These are phyloP conservation scores for Chrysolina haemoptera DNA, from an alignment of 2,888 invertebrate genomes.

Conservation along the genomic window DNA sequence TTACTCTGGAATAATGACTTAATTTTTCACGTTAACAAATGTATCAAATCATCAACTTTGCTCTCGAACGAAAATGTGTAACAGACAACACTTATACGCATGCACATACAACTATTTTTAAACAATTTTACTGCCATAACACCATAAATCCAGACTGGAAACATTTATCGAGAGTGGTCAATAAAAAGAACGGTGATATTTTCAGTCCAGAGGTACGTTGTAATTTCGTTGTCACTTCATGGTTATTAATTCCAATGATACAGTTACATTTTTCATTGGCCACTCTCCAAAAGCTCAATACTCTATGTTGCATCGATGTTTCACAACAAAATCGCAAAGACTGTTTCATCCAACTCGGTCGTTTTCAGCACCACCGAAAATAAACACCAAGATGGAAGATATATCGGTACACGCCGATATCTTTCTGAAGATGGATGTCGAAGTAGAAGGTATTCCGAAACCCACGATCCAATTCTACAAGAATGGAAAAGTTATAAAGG, in stretches of 20 bases:
- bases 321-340: neutral
- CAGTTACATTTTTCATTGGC: neutral
- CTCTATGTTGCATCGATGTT: constrained; percentile 1
- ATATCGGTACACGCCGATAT: constrained; percentile 81
- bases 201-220: neutral
- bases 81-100: constrained; percentile 16
- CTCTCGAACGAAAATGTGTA: neutral
- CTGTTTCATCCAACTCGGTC: neutral
- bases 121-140: constrained; percentile 3
- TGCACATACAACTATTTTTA: constrained; percentile 5
- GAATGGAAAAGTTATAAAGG: constrained; percentile 85
- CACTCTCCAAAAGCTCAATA: neutral
- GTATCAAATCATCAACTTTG: neutral
- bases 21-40: constrained; percentile 7
- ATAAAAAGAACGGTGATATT: neutral
- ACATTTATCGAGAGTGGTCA: constrained; percentile 8
- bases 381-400: constrained; percentile 85
- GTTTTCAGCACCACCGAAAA: constrained; percentile 82
- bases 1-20: constrained; percentile 8
- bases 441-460: constrained; percentile 87
- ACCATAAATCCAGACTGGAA: neutral
- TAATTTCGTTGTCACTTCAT: neutral
- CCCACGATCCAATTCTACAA: constrained; percentile 90
- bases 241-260: neutral
- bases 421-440: constrained; percentile 83